These are phyloP conservation scores for Ctenomys sociabilis DNA, from an alignment of 2,113 vertebrate species.

Conservation along the genomic window DNA sequence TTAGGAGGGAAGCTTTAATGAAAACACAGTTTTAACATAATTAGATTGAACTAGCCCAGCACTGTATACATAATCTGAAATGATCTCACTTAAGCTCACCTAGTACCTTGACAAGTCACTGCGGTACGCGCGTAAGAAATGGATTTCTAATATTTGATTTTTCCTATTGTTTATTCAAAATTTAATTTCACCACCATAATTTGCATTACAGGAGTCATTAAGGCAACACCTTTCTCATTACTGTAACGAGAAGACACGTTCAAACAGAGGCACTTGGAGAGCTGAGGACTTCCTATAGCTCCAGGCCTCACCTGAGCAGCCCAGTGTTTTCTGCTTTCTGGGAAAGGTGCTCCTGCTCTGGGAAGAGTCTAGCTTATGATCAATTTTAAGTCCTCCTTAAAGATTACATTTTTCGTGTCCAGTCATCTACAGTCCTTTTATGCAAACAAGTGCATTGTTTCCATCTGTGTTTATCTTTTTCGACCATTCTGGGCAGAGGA, in stretches of 20 bases:
- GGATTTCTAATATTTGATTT: slow-evolving; percentile 81
- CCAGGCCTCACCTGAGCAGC: neutral
- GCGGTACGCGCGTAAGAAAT: slow-evolving; percentile 43
- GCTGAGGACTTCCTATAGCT: rapidly evolving
- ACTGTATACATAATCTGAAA: slow-evolving; percentile 35
- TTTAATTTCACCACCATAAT: slow-evolving; percentile 78
- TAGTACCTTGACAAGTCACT: slow-evolving; percentile 25
- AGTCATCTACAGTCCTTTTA: neutral
- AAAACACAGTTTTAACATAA: slow-evolving; percentile 40
- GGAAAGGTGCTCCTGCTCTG: neutral
- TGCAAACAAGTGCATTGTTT: neutral
- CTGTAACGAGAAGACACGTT: slow-evolving; percentile 15
- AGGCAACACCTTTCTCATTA: slow-evolving; percentile 37
- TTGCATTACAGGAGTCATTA: slow-evolving; percentile 68
- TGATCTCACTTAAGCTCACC: slow-evolving; percentile 67
- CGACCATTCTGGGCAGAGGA: neutral
- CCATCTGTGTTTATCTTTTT: neutral
- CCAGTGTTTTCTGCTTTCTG: neutral
- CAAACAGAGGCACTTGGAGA: neutral
- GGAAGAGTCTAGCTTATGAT: neutral
- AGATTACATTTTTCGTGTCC: neutral
- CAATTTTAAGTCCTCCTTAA: neutral
- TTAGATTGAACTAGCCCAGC: slow-evolving; percentile 61
- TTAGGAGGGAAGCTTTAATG: slow-evolving; percentile 23
- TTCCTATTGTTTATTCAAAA: slow-evolving; percentile 82